Evolutionary conservation across 2,888 invertebrate species (phyloP).

Genomic region (Chaetogeoica ovagalla): DNA sequence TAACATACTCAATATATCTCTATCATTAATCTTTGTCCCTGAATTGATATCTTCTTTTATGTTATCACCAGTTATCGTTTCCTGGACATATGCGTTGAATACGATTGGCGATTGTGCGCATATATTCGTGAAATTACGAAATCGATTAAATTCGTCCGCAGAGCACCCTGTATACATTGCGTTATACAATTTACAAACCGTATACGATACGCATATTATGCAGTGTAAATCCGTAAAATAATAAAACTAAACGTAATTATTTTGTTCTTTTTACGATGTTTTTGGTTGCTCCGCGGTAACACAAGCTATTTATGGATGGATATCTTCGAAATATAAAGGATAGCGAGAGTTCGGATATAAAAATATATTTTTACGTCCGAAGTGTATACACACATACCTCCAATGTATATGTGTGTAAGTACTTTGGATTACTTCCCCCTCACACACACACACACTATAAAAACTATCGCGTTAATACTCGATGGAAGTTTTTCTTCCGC

Average conservation of each 20-base stretch:
- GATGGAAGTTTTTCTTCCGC: neutral
- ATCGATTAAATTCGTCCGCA: no score
- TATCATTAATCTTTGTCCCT: no score
- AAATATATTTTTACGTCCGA: neutral
- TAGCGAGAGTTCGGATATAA: neutral
- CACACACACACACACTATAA: neutral
- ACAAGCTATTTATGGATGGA: neutral
- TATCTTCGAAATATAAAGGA: neutral
- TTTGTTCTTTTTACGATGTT: conserved; percentile 3
- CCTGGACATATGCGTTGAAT: no score
- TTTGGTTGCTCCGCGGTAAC: no score
- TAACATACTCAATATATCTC: no score
- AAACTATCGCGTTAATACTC: neutral
- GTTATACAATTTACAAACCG: no score
- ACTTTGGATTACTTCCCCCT: neutral
- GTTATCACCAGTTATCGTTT: no score
- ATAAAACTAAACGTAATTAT: conserved; percentile 26
- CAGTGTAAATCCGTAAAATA: conserved; percentile 4
- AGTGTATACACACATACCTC: neutral
- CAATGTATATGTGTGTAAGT: neutral
- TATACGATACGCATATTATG: no score
- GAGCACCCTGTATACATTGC: no score
- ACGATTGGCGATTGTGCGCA: no score
- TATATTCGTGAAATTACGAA: no score
- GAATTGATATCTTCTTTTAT: no score